A percentile compares a stretch with the other conserved stretches of the same genome.
Evolutionary conservation across 2,113 vertebrate genomes (phyloP).

Genomic region (Limanda limanda): DNA sequence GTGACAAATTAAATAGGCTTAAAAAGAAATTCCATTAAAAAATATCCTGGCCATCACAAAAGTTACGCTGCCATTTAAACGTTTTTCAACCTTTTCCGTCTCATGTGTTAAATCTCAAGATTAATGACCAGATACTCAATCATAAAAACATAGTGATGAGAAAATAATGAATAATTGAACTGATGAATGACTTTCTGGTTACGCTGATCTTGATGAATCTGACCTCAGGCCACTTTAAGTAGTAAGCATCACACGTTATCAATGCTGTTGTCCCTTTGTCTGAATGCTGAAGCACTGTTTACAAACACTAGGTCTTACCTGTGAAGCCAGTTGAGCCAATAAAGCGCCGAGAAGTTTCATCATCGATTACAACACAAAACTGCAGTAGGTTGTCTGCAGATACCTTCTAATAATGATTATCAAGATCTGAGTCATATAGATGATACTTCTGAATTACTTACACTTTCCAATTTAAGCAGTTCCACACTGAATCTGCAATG

Average conservation of each 20-base stretch:
- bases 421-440: neutral
- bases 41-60: constrained; percentile 31
- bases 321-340: neutral
- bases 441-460: constrained; percentile 9
- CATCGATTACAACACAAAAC: constrained; percentile 1
- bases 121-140: neutral
- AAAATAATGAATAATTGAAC: neutral
- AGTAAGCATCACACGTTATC: neutral
- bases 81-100: neutral
- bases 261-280: neutral
- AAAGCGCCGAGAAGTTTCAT: neutral
- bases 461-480: constrained; percentile 20
- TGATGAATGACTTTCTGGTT: constrained; percentile 11
- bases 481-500: constrained; percentile 14
- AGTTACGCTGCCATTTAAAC: constrained; percentile 28
- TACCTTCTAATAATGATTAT: neutral
- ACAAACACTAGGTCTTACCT: neutral
- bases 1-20: constrained; percentile 47
- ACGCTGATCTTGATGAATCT: neutral
- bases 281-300: neutral
- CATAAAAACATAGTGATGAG: neutral
- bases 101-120: neutral
- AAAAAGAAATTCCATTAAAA: constrained; percentile 43
- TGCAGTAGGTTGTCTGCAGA: neutral
- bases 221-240: neutral